phyloP scores from a whole-genome alignment of 2,113 vertebrate genomes.

The Corythornis vintsioides region DNA sequence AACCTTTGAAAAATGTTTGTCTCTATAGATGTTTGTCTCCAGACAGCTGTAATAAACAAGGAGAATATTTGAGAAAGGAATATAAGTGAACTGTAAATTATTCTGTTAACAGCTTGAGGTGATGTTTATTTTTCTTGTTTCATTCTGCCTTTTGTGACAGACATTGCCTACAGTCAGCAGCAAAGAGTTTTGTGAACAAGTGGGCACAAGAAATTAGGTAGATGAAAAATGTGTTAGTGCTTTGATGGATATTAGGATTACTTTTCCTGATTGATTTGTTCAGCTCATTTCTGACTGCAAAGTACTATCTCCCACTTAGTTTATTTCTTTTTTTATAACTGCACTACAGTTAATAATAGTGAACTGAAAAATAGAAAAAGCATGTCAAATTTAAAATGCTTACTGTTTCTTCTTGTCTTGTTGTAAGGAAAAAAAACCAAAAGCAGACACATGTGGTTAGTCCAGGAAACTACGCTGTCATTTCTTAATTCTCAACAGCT shows the following conservation, averaged over 20 bases:
- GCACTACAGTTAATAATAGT: neutral
- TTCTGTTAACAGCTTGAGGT: neutral
- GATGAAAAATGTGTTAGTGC: rapidly evolving
- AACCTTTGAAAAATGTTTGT: neutral
- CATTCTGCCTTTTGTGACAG: neutral
- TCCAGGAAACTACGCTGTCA: neutral
- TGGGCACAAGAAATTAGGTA: neutral
- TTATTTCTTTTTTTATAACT: neutral
- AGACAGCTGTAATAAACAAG: neutral
- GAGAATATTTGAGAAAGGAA: neutral
- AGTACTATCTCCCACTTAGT: rapidly evolving
- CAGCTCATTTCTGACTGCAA: neutral
- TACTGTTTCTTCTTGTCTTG: neutral
- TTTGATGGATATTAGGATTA: neutral
- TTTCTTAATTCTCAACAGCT: constrained; percentile 23
- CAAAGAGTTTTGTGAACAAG: neutral
- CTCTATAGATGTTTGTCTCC: neutral
- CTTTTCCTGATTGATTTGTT: neutral
- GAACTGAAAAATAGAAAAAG: neutral
- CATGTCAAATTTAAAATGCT: neutral
- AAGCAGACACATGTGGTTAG: neutral
- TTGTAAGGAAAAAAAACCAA: neutral
- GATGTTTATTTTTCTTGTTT: neutral
- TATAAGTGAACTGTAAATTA: neutral
- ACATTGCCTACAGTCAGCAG: neutral